phyloP scores from a whole-genome alignment of 2,888 invertebrate species.

The Barypeithes pellucidus region DNA sequence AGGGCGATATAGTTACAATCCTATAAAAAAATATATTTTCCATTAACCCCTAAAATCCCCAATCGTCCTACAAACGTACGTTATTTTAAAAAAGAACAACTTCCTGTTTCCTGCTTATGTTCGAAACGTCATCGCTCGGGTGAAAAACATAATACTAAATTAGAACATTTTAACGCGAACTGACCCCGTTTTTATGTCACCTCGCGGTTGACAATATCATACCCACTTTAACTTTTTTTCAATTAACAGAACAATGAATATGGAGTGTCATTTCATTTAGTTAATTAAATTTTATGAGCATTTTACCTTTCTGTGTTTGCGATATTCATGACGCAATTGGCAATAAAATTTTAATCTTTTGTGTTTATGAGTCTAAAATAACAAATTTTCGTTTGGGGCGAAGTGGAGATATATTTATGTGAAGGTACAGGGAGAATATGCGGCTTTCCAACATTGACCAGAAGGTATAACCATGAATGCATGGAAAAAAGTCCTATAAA shows the following conservation, averaged over 20 bases:
- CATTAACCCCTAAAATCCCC: too few species aligned
- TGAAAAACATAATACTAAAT: constrained; percentile 9
- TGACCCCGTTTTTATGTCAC: constrained; percentile 16
- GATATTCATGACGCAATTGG: neutral
- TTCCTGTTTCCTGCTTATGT: constrained; percentile 27
- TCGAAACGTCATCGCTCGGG: constrained; percentile 16
- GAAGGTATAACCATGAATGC: too few species aligned
- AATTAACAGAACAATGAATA: constrained; percentile 5
- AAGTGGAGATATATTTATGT: too few species aligned
- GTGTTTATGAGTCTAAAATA: too few species aligned
- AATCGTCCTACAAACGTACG: neutral
- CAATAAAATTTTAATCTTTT: neutral
- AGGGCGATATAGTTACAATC: too few species aligned
- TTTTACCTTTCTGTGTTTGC: constrained; percentile 9
- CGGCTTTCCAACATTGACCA: too few species aligned
- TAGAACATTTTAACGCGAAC: constrained; percentile 7
- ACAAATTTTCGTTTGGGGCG: too few species aligned
- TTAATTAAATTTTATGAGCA: constrained; percentile 13
- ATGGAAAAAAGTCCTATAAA: too few species aligned
- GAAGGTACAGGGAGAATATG: too few species aligned
- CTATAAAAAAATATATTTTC: too few species aligned
- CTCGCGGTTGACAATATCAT: constrained; percentile 15
- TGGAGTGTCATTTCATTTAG: constrained; percentile 8
- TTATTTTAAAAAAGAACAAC: constrained; percentile 3
- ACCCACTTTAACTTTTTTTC: constrained; percentile 6